Evolutionary conservation across 2,797 vertebrate genomes (phyloP).

Genomic region (Pelodytes ibericus): DNA sequence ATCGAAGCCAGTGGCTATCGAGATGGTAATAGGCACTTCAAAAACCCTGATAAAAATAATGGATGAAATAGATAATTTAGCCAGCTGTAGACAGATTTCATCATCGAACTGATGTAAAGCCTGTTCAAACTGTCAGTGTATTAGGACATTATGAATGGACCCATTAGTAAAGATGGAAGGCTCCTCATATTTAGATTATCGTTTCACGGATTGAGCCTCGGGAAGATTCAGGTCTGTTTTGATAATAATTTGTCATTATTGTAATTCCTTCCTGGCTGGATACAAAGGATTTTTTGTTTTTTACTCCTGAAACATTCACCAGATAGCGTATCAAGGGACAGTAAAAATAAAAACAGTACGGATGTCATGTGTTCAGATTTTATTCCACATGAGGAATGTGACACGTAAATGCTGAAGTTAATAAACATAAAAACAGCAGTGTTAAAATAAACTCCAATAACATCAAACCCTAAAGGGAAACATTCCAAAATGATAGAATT

Average conservation of each 20-base stretch:
- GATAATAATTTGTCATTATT: slow-evolving; percentile 41
- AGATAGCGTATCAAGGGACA: too few species aligned
- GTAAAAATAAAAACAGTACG: too few species aligned
- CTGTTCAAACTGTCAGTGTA: slow-evolving; percentile 63
- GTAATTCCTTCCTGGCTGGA: slow-evolving; percentile 39
- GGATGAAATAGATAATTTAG: slow-evolving; percentile 68
- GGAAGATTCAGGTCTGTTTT: slow-evolving; percentile 26
- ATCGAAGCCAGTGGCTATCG: slow-evolving; percentile 53
- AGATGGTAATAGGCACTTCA: slow-evolving; percentile 64
- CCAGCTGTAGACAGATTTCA: slow-evolving; percentile 60
- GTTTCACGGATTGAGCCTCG: slow-evolving; percentile 53
- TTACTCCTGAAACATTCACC: too few species aligned
- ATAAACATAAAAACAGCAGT: too few species aligned
- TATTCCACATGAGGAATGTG: too few species aligned
- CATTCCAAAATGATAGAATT: too few species aligned
- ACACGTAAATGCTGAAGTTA: too few species aligned
- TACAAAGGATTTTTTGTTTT: background rate
- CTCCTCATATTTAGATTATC: slow-evolving; percentile 62
- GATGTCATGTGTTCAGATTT: too few species aligned
- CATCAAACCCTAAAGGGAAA: too few species aligned
- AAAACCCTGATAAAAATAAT: slow-evolving; percentile 64
- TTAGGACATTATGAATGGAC: slow-evolving; percentile 69
- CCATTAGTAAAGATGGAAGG: slow-evolving; percentile 64
- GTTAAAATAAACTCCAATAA: too few species aligned
- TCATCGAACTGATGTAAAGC: slow-evolving; percentile 63